Conservation (phyloP, 2,113 vertebrate genomes). For the Periophthalmus modestus region DNA sequence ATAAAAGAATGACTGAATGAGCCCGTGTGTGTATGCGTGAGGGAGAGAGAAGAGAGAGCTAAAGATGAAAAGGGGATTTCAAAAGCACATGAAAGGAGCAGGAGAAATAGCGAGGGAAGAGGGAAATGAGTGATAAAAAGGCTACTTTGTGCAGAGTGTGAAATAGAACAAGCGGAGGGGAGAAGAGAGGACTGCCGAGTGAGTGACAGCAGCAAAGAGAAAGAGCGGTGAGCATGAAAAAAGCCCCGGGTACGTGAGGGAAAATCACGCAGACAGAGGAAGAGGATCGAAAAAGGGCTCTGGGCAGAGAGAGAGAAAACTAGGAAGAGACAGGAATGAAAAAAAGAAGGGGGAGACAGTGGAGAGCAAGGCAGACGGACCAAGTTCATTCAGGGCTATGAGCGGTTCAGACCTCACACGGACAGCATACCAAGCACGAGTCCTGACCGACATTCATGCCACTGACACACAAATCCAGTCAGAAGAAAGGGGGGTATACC, state of each 20-base stretch:
- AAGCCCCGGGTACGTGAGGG: slow-evolving; percentile 48
- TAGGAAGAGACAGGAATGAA: slow-evolving; percentile 35
- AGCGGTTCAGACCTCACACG: slow-evolving; percentile 69
- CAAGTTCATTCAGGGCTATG: slow-evolving; percentile 72
- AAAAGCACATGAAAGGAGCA: slow-evolving; percentile 76
- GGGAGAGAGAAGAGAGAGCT: slow-evolving; percentile 37
- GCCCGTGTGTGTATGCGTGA: slow-evolving; percentile 33
- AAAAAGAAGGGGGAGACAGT: slow-evolving; percentile 30
- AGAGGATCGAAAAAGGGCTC: slow-evolving; percentile 54
- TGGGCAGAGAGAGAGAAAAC: slow-evolving; percentile 32
- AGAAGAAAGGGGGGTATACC: slow-evolving; percentile 21
- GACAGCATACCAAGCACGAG: slow-evolving; percentile 75
- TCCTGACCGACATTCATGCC: slow-evolving; percentile 78
- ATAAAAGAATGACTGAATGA: slow-evolving; percentile 75
- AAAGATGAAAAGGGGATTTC: slow-evolving; percentile 76
- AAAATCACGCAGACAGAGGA: slow-evolving; percentile 54
- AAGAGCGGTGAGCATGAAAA: slow-evolving; percentile 44
- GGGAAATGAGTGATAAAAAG: slow-evolving; percentile 77
- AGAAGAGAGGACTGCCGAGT: slow-evolving; percentile 60
- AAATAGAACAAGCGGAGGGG: slow-evolving; percentile 70
- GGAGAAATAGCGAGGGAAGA: slow-evolving; percentile 74
- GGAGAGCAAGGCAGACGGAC: slow-evolving; percentile 58
- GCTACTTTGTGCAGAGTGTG: slow-evolving; percentile 71
- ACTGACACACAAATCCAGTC: slow-evolving; percentile 71
- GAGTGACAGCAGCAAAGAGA: slow-evolving; percentile 67